Conservation (phyloP, 2,888 invertebrate species). For the Nebria brevicollis region DNA sequence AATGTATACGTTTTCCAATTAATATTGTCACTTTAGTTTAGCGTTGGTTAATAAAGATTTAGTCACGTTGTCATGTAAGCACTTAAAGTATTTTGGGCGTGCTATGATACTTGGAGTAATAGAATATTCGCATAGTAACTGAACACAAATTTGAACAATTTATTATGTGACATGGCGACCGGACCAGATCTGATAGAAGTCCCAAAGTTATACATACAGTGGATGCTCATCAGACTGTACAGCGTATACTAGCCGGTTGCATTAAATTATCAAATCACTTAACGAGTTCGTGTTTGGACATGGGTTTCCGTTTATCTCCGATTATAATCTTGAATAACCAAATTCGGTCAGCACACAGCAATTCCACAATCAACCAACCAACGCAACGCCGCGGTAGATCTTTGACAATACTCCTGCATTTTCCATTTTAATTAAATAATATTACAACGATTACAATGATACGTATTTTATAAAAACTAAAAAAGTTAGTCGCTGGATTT, state of each 20-base stretch:
- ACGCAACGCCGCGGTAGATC: neutral
- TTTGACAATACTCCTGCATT: neutral
- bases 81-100: too few species aligned
- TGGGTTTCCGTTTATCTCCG: neutral
- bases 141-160: neutral
- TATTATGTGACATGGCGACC: neutral
- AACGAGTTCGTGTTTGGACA: neutral
- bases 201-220: neutral
- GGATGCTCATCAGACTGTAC: neutral
- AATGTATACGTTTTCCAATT: too few species aligned
- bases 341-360: neutral
- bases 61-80: too few species aligned
- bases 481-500: neutral
- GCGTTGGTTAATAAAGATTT: too few species aligned
- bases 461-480: neutral
- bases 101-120: neutral
- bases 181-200: neutral
- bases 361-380: neutral
- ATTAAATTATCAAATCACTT: slow-evolving; percentile 1
- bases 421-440: neutral
- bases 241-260: neutral
- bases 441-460: neutral
- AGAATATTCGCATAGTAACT: neutral
- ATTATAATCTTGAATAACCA: neutral
- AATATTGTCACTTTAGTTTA: too few species aligned